Percentiles rank a stretch among this genome's conserved stretches.
phyloP scores from a whole-genome alignment of 2,113 vertebrate species.

The Rhagologus leucostigma region DNA sequence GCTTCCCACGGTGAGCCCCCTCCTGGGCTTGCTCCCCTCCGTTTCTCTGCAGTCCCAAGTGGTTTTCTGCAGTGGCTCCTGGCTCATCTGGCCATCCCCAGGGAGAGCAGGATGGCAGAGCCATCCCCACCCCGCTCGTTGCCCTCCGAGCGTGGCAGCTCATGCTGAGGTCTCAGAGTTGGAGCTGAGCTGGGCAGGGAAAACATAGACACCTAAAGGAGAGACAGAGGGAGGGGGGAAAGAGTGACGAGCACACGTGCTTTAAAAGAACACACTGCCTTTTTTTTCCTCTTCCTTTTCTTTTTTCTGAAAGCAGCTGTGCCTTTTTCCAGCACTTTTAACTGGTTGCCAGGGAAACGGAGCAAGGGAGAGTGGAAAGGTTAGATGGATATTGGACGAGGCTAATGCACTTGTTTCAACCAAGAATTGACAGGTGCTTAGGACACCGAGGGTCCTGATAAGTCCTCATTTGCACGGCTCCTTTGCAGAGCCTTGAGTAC shows the following conservation, averaged over 20 bases:
- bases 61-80: rapidly evolving
- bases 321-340: conserved; percentile 74
- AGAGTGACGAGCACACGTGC: not conserved
- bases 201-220: not conserved
- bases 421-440: conserved; percentile 69
- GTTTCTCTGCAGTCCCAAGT: rapidly evolving
- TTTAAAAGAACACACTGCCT: conserved; percentile 48
- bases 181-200: not conserved
- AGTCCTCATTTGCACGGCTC: conserved; percentile 54
- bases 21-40: not conserved
- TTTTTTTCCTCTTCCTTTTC: not conserved
- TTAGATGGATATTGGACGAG: conserved; percentile 73
- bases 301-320: conserved; percentile 64
- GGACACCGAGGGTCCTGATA: conserved; percentile 57
- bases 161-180: rapidly evolving
- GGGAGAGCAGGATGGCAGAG: not conserved
- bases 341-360: conserved; percentile 79
- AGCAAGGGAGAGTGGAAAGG: conserved; percentile 74
- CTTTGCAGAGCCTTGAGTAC: conserved; percentile 23
- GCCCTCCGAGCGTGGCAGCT: not conserved
- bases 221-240: not conserved
- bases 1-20: rapidly evolving
- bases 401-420: conserved; percentile 73
- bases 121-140: not conserved
- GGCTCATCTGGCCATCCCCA: not conserved